phyloP scores from a whole-genome alignment of 2,888 invertebrate species.

The Andricus curvator region DNA sequence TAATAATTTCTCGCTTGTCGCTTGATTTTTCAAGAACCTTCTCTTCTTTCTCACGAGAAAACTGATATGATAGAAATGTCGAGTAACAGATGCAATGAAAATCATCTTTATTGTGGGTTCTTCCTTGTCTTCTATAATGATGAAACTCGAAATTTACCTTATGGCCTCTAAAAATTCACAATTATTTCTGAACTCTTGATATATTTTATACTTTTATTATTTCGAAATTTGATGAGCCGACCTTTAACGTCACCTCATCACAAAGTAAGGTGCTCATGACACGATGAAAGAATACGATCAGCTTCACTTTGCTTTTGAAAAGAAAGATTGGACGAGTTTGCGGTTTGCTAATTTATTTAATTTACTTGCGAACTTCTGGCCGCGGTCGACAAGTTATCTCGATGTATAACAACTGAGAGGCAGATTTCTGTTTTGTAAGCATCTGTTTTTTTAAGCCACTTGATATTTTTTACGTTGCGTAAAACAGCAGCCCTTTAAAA shows the following conservation, averaged over 20 bases:
- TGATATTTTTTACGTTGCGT: constrained; percentile 20
- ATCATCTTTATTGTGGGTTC: background rate
- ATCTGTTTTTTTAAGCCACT: constrained; percentile 8
- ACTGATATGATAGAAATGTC: background rate
- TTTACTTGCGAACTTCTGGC: constrained; percentile 38
- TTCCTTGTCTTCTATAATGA: background rate
- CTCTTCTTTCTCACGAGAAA: background rate
- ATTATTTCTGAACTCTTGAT: background rate
- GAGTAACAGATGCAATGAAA: background rate
- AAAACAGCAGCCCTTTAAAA: constrained; percentile 20
- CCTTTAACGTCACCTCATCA: constrained; percentile 3
- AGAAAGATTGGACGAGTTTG: constrained; percentile 20
- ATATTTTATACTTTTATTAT: background rate
- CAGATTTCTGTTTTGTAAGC: constrained; percentile 13
- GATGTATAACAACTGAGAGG: constrained; percentile 17
- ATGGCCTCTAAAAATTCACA: background rate
- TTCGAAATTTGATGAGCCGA: background rate
- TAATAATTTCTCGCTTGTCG: constrained; percentile 37
- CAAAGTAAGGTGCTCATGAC: background rate
- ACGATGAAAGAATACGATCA: constrained; percentile 12
- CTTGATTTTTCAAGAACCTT: background rate
- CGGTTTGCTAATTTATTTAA: constrained; percentile 34
- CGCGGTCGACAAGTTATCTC: constrained; percentile 36
- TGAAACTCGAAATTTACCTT: background rate
- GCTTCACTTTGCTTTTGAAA: constrained; percentile 30